Evolutionary conservation across 2,113 vertebrate genomes (phyloP).

Genomic region (Cariama cristata): DNA sequence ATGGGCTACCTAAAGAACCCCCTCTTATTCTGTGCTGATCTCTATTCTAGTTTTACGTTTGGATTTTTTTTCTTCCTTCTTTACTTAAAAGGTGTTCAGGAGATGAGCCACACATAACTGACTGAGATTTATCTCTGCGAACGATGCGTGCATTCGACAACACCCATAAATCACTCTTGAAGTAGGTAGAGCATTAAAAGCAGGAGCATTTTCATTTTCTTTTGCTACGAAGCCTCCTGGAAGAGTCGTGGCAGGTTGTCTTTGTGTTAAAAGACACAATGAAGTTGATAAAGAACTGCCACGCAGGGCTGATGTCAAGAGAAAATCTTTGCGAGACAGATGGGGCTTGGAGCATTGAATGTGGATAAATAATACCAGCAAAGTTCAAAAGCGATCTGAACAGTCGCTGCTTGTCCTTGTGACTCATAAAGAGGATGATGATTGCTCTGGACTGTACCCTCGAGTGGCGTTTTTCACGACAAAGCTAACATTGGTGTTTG

Average conservation of each 20-base stretch:
- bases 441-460: not conserved
- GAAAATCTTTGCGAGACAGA: not conserved
- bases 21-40: not conserved
- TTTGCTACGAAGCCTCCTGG: slow-evolving; percentile 2
- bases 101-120: not conserved
- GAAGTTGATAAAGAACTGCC: slow-evolving; percentile 10
- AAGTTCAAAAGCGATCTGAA: not conserved
- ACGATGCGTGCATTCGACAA: rapidly evolving
- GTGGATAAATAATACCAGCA: not conserved
- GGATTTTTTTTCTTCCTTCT: not conserved
- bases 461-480: rapidly evolving
- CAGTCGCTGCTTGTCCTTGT: not conserved
- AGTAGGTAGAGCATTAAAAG: not conserved
- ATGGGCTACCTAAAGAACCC: not conserved
- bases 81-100: not conserved
- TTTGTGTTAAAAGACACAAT: slow-evolving; percentile 20
- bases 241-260: not conserved
- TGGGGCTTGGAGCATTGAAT: not conserved
- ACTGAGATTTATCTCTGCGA: not conserved
- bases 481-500: not conserved
- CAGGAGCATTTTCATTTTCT: not conserved
- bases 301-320: not conserved
- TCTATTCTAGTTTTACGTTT: not conserved
- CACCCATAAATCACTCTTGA: slow-evolving; percentile 4
- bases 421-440: not conserved